A percentile compares a stretch with the other conserved stretches of the same genome.
Conservation (phyloP, 2,888 invertebrate genomes). For the Helleia helle region DNA sequence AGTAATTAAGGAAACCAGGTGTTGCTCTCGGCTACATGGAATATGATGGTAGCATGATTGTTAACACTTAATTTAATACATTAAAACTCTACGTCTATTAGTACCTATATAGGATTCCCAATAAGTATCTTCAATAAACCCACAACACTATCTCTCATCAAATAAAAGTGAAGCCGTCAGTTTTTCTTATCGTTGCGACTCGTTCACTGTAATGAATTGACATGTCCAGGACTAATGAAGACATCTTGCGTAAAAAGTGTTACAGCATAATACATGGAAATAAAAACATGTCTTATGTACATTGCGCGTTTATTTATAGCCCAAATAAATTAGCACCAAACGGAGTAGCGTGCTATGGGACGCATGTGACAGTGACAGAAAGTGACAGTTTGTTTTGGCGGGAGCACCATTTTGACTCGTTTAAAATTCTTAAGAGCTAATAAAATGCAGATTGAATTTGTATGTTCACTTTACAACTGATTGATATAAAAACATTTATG, state of each 20-base stretch:
- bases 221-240: slow-evolving; percentile 22
- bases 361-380: slow-evolving; percentile 31
- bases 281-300: slow-evolving; percentile 27
- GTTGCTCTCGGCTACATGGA: too few species aligned
- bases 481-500: slow-evolving; percentile 4
- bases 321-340: slow-evolving; percentile 28
- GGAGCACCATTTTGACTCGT: slow-evolving; percentile 32
- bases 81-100: too few species aligned
- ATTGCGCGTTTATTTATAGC: slow-evolving; percentile 30
- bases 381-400: slow-evolving; percentile 47
- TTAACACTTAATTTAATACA: too few species aligned
- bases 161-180: not conserved
- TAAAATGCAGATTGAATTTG: slow-evolving; percentile 9
- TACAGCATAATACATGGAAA: slow-evolving; percentile 18
- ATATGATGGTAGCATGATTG: too few species aligned
- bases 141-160: too few species aligned
- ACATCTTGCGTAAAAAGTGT: slow-evolving; percentile 39
- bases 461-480: not conserved
- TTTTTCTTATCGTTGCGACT: not conserved
- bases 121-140: too few species aligned
- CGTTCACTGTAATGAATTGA: slow-evolving; percentile 10
- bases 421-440: slow-evolving; percentile 28
- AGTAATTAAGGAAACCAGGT: too few species aligned
- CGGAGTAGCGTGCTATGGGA: slow-evolving; percentile 26
- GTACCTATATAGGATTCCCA: too few species aligned